A percentile compares a stretch with the other conserved stretches of the same genome.
phyloP scores from a whole-genome alignment of 2,888 invertebrate genomes.

The Andrena minutula region DNA sequence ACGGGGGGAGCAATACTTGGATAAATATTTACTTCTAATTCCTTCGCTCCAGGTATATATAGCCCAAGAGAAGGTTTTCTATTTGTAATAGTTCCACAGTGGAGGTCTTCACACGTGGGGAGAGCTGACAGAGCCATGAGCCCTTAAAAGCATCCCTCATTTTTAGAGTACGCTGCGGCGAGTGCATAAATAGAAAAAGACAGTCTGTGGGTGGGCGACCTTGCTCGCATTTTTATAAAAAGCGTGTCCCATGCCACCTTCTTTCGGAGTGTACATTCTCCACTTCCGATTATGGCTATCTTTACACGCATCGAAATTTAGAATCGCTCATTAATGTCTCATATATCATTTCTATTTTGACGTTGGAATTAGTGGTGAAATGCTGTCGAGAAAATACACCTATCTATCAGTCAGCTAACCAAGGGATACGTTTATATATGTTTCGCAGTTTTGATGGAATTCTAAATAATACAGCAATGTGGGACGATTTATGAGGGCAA shows the following conservation, averaged over 20 bases:
- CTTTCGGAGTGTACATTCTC: too few relatives aligned
- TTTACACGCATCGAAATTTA: too few relatives aligned
- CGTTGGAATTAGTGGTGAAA: too few relatives aligned
- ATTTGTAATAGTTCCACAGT: slow-evolving; percentile 3
- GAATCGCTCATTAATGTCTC: too few relatives aligned
- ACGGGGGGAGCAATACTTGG: background rate
- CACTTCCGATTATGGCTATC: too few relatives aligned
- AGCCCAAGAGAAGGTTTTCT: background rate
- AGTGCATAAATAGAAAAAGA: slow-evolving; percentile 13
- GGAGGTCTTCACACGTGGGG: slow-evolving; percentile 8
- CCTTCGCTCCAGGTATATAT: background rate
- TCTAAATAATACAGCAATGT: too few relatives aligned
- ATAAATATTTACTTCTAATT: background rate
- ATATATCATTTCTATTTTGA: too few relatives aligned
- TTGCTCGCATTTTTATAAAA: slow-evolving; percentile 1
- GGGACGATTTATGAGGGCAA: too few relatives aligned
- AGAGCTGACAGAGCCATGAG: background rate
- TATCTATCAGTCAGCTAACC: too few relatives aligned
- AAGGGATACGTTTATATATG: too few relatives aligned
- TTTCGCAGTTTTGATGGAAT: too few relatives aligned
- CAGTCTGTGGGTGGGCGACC: background rate
- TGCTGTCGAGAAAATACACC: too few relatives aligned
- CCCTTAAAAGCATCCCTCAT: slow-evolving; percentile 20
- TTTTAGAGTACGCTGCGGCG: slow-evolving; percentile 11
- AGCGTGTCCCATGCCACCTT: background rate